Evolutionary conservation across 2,113 vertebrate genomes (phyloP).

Genomic region (Erinaceus europaeus): DNA sequence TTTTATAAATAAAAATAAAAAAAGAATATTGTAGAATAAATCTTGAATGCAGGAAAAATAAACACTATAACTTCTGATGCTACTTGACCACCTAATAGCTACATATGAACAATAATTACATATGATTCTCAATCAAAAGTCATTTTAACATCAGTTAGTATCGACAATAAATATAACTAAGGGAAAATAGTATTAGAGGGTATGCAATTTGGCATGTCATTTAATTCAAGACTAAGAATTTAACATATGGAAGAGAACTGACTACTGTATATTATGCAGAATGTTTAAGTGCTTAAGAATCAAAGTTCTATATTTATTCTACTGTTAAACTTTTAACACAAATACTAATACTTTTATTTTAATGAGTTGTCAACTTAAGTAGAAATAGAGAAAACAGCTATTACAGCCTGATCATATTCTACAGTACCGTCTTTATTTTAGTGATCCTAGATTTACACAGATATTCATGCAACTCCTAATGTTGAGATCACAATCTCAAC

Average conservation of each 20-base stretch:
- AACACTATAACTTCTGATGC: background rate
- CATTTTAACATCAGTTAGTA: background rate
- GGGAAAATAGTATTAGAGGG: background rate
- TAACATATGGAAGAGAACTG: background rate
- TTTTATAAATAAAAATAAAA: background rate
- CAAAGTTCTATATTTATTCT: background rate
- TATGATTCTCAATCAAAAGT: background rate
- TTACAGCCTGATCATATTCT: background rate
- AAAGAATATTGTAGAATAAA: background rate
- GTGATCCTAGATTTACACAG: background rate
- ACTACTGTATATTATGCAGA: background rate
- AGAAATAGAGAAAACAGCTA: background rate
- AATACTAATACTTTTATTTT: constrained; percentile 14
- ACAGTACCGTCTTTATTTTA: background rate
- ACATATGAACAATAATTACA: background rate
- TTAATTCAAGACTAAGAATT: background rate
- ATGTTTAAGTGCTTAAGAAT: background rate
- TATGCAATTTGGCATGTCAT: background rate
- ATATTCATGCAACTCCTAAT: background rate
- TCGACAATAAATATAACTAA: constrained; percentile 8
- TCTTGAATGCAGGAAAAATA: background rate
- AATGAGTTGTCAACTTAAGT: background rate
- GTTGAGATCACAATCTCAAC: background rate
- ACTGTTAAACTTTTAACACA: background rate
- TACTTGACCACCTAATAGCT: background rate